phyloP scores from a whole-genome alignment of 2,797 vertebrate genomes.

The Epinephelus coioides region DNA sequence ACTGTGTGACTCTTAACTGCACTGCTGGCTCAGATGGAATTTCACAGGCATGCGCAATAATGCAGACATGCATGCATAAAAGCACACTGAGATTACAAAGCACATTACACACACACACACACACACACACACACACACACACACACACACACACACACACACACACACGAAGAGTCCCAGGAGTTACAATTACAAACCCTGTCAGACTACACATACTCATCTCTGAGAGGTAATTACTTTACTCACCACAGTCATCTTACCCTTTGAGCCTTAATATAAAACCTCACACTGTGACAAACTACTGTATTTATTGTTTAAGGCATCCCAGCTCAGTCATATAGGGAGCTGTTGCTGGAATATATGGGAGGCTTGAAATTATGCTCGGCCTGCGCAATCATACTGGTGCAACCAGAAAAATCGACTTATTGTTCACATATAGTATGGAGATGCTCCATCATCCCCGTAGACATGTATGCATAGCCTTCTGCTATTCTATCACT shows the following conservation, averaged over 20 bases:
- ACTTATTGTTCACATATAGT: slow-evolving; percentile 9
- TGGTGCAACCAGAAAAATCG: slow-evolving; percentile 23
- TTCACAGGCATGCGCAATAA: slow-evolving; percentile 3
- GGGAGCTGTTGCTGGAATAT: slow-evolving; percentile 1
- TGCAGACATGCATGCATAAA: slow-evolving; percentile 23
- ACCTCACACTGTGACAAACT: slow-evolving; percentile 55
- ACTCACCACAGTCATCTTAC: slow-evolving; percentile 47
- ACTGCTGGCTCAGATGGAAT: neutral
- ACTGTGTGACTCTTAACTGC: neutral
- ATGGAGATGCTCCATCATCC: slow-evolving; percentile 23
- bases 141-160: neutral
- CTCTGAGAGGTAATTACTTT: slow-evolving; percentile 67
- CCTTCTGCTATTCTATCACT: neutral
- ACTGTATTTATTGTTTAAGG: slow-evolving; percentile 58
- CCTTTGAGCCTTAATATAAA: slow-evolving; percentile 55
- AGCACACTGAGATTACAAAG: slow-evolving; percentile 29
- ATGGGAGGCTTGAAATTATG: slow-evolving; percentile 20
- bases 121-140: neutral
- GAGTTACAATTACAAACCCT: slow-evolving; percentile 54
- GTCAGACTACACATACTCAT: slow-evolving; percentile 53
- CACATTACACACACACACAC: neutral
- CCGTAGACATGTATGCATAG: neutral
- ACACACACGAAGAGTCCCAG: slow-evolving; percentile 11
- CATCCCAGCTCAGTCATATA: slow-evolving; percentile 26
- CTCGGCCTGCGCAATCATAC: slow-evolving; percentile 4